Conservation (phyloP, 2,113 vertebrate species). For the Theristicus caerulescens region DNA sequence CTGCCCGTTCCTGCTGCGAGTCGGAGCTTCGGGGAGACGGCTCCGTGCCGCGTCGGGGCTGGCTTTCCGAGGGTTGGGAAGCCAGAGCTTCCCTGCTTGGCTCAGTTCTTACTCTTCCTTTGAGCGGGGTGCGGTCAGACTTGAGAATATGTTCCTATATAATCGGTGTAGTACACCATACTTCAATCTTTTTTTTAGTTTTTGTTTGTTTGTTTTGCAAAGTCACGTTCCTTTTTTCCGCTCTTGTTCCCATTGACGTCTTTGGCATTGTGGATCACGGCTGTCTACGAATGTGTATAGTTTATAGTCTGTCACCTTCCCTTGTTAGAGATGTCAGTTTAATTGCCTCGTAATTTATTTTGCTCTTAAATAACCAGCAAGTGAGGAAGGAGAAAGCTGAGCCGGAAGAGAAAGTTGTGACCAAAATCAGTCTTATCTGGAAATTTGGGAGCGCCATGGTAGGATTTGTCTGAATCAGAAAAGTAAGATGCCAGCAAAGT, state of each 20-base stretch:
- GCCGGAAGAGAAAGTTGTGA: neutral
- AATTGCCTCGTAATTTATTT: neutral
- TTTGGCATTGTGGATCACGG: fast-evolving
- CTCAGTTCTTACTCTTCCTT: neutral
- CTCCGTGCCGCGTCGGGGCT: fast-evolving
- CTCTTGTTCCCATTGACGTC: neutral
- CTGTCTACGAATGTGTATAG: neutral
- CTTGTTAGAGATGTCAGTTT: neutral
- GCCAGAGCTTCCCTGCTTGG: neutral
- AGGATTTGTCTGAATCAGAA: neutral
- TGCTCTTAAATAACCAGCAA: neutral
- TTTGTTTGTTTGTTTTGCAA: neutral
- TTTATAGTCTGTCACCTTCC: neutral
- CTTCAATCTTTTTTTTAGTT: neutral
- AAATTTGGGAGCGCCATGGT: neutral
- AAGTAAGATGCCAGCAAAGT: neutral
- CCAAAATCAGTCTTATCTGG: neutral
- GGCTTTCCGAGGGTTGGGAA: neutral
- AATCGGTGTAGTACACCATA: neutral
- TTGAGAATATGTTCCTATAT: neutral
- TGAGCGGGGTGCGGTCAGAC: neutral
- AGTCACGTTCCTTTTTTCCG: fast-evolving
- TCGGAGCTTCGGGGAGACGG: fast-evolving
- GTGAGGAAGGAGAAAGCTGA: neutral
- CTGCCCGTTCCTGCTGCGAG: neutral